Conservation (phyloP, 2,888 invertebrate genomes). For the Noctuana brunneofusca region DNA sequence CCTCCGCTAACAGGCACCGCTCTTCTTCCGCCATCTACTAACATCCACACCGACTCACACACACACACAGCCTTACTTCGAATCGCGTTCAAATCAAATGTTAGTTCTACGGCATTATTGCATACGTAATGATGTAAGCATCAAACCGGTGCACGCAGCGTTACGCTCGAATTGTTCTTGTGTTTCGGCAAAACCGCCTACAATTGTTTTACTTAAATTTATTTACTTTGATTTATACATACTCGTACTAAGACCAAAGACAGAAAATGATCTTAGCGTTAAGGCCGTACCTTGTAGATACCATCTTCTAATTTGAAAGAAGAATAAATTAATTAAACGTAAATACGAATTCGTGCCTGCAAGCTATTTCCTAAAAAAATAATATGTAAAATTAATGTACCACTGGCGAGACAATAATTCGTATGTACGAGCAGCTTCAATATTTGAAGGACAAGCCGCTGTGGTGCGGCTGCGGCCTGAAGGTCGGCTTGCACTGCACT, state of each 20-base stretch:
- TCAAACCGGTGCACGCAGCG: conserved; percentile 4
- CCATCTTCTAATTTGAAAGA: no score
- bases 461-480: neutral
- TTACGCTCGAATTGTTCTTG: conserved; percentile 1
- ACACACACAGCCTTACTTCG: neutral
- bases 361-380: no score
- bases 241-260: no score
- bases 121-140: conserved; percentile 22
- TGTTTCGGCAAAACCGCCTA: neutral
- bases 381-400: no score
- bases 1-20: conserved; percentile 31
- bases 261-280: no score
- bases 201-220: no score
- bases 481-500: conserved; percentile 8
- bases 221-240: no score
- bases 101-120: conserved; percentile 18
- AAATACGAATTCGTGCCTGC: no score
- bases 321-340: no score
- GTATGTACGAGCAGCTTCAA: no score
- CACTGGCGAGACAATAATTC: no score
- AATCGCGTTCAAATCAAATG: conserved; percentile 8
- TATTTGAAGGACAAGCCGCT: conserved; percentile 2
- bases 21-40: conserved; percentile 29
- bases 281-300: no score
- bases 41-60: conserved; percentile 14